Evolutionary conservation across 2,888 invertebrate species (phyloP).

Genomic region (Dynastes grantii): DNA sequence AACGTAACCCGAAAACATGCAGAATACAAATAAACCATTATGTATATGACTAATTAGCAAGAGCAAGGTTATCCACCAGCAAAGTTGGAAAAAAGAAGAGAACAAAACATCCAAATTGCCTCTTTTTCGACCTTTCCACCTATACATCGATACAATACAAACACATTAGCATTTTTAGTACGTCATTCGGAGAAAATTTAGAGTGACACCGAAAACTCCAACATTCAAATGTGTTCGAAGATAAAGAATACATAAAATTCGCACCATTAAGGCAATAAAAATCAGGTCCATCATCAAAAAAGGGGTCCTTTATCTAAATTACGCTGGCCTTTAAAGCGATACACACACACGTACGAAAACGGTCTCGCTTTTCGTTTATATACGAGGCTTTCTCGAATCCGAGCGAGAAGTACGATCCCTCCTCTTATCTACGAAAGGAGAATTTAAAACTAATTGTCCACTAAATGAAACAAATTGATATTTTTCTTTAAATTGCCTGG

Average conservation of each 20-base stretch:
- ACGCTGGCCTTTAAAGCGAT: conserved; percentile 43
- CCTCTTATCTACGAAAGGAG: conserved; percentile 28
- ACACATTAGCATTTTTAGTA: conserved; percentile 36
- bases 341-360: conserved; percentile 23
- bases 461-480: conserved; percentile 48
- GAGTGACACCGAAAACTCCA: conserved; percentile 22
- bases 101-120: conserved; percentile 1
- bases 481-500: conserved; percentile 35
- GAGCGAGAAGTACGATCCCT: conserved; percentile 13
- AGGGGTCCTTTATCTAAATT: conserved; percentile 50
- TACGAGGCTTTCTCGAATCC: conserved; percentile 9
- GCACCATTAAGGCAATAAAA: conserved; percentile 51
- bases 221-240: conserved; percentile 43
- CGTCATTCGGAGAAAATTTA: conserved; percentile 39
- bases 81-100: neutral
- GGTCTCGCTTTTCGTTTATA: neutral
- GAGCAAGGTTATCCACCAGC: neutral
- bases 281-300: conserved; percentile 50
- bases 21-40: neutral
- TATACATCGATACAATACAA: conserved; percentile 7
- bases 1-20: too few relatives aligned
- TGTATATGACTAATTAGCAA: conserved; percentile 16
- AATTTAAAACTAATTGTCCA: conserved; percentile 47
- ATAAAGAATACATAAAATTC: conserved; percentile 51
- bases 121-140: conserved; percentile 4